Conservation (phyloP, 2,113 vertebrate species). For the Silurus meridionalis region DNA sequence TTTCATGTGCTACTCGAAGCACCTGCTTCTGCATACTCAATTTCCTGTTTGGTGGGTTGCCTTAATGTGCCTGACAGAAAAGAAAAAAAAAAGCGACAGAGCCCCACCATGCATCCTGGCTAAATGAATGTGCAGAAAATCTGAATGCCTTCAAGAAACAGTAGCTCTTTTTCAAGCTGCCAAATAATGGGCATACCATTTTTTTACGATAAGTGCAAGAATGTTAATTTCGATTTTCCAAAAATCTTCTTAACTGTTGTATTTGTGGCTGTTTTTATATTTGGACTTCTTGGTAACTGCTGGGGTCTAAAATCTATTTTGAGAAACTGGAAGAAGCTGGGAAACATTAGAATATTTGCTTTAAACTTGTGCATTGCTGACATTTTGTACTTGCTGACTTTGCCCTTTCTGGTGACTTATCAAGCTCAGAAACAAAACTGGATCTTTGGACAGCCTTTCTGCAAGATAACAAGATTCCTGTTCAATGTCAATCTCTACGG, state of each 20-base stretch:
- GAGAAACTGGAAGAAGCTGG: conserved; percentile 56
- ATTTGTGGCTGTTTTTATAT: conserved; percentile 70
- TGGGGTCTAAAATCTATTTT: conserved; percentile 64
- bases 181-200: neutral
- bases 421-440: conserved; percentile 62
- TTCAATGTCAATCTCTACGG: conserved; percentile 83
- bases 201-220: neutral
- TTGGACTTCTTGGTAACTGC: conserved; percentile 73
- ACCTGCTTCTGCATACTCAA: neutral
- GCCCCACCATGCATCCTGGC: neutral
- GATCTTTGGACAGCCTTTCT: conserved; percentile 75
- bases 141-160: neutral
- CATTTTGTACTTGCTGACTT: conserved; percentile 75
- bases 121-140: neutral
- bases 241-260: conserved; percentile 66
- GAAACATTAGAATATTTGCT: conserved; percentile 67
- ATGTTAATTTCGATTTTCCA: conserved; percentile 50
- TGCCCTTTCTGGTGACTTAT: conserved; percentile 78
- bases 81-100: neutral
- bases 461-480: conserved; percentile 71
- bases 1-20: neutral
- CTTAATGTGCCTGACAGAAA: neutral
- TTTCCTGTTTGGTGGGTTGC: conserved; percentile 7
- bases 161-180: neutral
- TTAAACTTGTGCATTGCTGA: conserved; percentile 77